phyloP scores from a whole-genome alignment of 2,888 invertebrate species.

The Perizoma flavofasciatum region DNA sequence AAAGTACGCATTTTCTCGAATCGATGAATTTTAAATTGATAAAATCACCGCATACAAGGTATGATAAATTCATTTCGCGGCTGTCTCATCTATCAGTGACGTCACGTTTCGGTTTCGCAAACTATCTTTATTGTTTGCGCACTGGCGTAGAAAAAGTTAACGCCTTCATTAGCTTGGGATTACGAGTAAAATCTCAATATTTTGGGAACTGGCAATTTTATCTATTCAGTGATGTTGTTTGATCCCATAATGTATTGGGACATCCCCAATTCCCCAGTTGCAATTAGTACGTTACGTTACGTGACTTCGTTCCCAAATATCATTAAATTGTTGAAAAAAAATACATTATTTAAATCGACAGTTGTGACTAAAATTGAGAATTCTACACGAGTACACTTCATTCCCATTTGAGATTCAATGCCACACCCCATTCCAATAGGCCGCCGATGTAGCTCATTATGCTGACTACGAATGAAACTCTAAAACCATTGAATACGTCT shows the following conservation, averaged over 20 bases:
- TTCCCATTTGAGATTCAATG: conserved; percentile 23
- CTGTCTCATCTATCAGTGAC: conserved; percentile 17
- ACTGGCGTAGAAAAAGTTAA: conserved; percentile 10
- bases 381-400: conserved; percentile 22
- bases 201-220: conserved; percentile 1
- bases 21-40: neutral
- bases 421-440: conserved; percentile 1
- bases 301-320: too few relatives aligned
- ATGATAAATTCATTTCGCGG: conserved; percentile 21
- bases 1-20: too few relatives aligned
- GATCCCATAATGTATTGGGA: too few relatives aligned
- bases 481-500: too few relatives aligned
- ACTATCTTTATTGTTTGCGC: conserved; percentile 13
- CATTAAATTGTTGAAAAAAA: too few relatives aligned
- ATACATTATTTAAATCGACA: too few relatives aligned
- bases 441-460: too few relatives aligned
- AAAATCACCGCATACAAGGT: neutral
- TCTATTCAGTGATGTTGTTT: too few relatives aligned
- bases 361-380: conserved; percentile 14
- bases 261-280: too few relatives aligned
- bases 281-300: too few relatives aligned
- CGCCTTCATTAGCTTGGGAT: conserved; percentile 1
- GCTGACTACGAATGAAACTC: too few relatives aligned
- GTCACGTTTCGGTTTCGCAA: conserved; percentile 9
- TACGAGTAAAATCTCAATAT: neutral